These are phyloP conservation scores for Diachasmimorpha longicaudata DNA, from an alignment of 1,140 invertebrate genomes.

Conservation along the genomic window DNA sequence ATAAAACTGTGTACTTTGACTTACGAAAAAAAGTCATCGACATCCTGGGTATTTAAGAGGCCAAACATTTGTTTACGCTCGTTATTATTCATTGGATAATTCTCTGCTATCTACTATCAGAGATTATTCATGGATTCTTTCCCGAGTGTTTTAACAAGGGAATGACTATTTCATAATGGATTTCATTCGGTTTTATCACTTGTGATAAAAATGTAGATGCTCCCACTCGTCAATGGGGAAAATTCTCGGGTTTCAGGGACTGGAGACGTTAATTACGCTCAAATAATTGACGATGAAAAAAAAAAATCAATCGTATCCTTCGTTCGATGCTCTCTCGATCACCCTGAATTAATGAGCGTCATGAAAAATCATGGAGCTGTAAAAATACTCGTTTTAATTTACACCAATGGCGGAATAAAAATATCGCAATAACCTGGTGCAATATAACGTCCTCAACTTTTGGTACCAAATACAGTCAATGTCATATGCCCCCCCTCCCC, in stretches of 20 bases:
- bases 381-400: too few species aligned
- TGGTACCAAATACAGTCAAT: constrained; percentile 8
- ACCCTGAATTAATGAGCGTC: neutral
- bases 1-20: constrained; percentile 1
- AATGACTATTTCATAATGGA: neutral
- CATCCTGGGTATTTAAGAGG: neutral
- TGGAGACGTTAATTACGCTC: neutral
- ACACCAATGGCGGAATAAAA: too few species aligned
- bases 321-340: too few species aligned
- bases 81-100: neutral
- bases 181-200: neutral
- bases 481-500: neutral
- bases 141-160: neutral
- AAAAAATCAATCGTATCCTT: neutral
- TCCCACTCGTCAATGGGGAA: neutral
- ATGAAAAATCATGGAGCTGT: neutral
- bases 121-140: neutral
- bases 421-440: neutral
- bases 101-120: neutral
- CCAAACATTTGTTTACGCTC: neutral
- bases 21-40: constrained; percentile 11
- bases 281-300: neutral
- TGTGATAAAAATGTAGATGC: too few species aligned
- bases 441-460: neutral
- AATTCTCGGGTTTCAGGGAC: neutral